These are phyloP conservation scores for Cataglyphis livida DNA, from an alignment of 2,888 invertebrate species.

Conservation along the genomic window DNA sequence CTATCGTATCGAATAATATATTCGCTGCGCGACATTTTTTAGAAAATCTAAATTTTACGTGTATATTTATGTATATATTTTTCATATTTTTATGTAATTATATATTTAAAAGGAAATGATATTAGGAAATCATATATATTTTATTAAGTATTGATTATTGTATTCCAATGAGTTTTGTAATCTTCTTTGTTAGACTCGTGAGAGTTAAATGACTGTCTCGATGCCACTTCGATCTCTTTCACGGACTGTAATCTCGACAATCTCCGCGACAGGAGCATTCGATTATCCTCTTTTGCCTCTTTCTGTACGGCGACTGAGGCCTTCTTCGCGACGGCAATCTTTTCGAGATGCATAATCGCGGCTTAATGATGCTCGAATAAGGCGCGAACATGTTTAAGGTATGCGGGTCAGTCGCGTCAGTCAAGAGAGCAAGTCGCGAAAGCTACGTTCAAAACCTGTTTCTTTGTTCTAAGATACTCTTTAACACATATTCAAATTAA, in stretches of 20 bases:
- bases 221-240: not conserved
- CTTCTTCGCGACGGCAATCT: slow-evolving; percentile 37
- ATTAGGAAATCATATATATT: not conserved
- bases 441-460: slow-evolving; percentile 54
- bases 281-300: slow-evolving; percentile 21
- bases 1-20: not conserved
- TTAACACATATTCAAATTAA: not conserved
- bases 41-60: not conserved
- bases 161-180: not conserved
- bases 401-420: slow-evolving; percentile 54
- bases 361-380: slow-evolving; percentile 55
- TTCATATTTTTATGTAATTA: not conserved
- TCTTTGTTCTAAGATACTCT: slow-evolving; percentile 9
- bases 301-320: slow-evolving; percentile 23
- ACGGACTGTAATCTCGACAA: not conserved
- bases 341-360: slow-evolving; percentile 46
- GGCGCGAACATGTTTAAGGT: slow-evolving; percentile 55
- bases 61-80: not conserved
- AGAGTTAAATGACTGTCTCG: not conserved
- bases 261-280: slow-evolving; percentile 14
- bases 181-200: not conserved
- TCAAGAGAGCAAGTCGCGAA: slow-evolving; percentile 48
- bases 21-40: not conserved
- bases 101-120: not conserved
- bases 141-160: not conserved